Percentiles rank a stretch among this genome's conserved stretches.
These are phyloP conservation scores for Pseudomyrmex dendroicus DNA, from an alignment of 1,140 invertebrate species.

Conservation along the genomic window DNA sequence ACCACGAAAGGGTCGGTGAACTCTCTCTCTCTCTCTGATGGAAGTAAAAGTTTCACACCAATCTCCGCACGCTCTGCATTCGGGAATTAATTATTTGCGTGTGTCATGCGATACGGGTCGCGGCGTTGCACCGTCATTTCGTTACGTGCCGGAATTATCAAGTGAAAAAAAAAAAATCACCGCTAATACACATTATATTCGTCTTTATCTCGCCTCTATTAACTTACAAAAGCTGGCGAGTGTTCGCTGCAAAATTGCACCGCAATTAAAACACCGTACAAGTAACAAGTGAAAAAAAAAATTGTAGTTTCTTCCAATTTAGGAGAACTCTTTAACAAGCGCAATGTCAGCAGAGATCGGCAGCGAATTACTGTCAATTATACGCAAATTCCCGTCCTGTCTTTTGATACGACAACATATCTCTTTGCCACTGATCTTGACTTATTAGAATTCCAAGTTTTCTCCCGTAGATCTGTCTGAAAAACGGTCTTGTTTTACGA, in stretches of 20 bases:
- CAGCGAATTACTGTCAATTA: no score
- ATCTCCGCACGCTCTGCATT: conserved; percentile 5
- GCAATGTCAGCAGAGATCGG: no score
- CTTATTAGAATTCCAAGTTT: no score
- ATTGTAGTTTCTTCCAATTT: background rate
- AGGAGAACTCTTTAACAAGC: no score
- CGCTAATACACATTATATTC: background rate
- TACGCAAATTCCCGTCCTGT: background rate
- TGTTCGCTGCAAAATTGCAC: background rate
- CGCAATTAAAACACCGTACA: background rate
- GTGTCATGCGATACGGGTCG: background rate
- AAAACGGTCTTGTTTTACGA: background rate
- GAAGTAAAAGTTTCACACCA: conserved; percentile 48
- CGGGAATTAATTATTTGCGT: conserved; percentile 46
- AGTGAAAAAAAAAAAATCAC: conserved; percentile 33
- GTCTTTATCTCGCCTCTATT: background rate
- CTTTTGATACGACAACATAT: background rate
- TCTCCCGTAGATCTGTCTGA: background rate
- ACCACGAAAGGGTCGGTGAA: conserved; percentile 37
- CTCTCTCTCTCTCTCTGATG: background rate
- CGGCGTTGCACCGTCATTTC: background rate
- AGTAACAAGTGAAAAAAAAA: background rate
- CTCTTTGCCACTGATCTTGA: no score
- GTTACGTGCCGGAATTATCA: conserved; percentile 17
- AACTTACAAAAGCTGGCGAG: background rate